These are phyloP conservation scores for Marcusenius ussheri DNA, from an alignment of 2,113 vertebrate species.

Conservation along the genomic window DNA sequence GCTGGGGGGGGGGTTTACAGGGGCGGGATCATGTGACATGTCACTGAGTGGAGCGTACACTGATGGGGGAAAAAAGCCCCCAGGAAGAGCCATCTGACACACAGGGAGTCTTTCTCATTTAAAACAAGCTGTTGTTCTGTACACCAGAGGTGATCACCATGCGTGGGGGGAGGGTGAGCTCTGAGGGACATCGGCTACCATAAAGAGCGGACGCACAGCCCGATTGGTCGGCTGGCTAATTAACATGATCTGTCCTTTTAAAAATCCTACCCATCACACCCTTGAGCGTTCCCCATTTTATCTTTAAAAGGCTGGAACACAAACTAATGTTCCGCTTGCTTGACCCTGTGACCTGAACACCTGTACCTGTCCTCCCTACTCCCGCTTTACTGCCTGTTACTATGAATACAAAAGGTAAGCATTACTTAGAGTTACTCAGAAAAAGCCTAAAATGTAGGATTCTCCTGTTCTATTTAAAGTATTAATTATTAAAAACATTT, in stretches of 20 bases:
- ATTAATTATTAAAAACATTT: neutral
- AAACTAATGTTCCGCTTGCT: neutral
- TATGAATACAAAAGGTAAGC: neutral
- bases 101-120: constrained; percentile 36
- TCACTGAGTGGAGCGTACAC: constrained; percentile 11
- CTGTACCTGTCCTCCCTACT: neutral
- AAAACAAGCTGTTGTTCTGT: constrained; percentile 37
- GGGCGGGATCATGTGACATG: constrained; percentile 25
- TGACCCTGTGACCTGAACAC: neutral
- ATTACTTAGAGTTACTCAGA: neutral
- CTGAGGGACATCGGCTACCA: neutral
- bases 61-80: constrained; percentile 12
- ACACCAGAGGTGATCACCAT: constrained; percentile 33
- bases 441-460: neutral
- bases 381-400: neutral
- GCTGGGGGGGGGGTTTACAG: neutral
- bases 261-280: neutral
- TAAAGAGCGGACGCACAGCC: neutral
- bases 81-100: constrained; percentile 34
- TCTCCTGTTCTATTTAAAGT: neutral
- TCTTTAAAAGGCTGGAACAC: neutral
- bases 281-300: neutral
- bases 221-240: neutral
- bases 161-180: constrained; percentile 10
- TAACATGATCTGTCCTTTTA: neutral